Evolutionary conservation across 2,888 invertebrate species (phyloP).

Genomic region (Hipparchia semele): DNA sequence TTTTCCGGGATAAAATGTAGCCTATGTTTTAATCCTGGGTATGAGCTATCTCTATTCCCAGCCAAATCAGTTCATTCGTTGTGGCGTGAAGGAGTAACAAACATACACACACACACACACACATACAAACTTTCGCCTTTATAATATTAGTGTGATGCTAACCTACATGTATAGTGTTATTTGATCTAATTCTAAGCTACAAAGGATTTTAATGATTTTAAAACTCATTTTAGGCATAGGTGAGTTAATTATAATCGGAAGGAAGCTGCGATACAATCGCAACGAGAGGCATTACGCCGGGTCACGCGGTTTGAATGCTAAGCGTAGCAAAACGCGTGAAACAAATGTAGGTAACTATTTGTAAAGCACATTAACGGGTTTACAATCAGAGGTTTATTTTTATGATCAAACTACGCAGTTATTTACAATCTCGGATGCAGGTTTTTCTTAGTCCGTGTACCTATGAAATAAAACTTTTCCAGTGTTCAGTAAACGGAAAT

Average conservation of each 20-base stretch:
- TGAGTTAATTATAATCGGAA: constrained; percentile 31
- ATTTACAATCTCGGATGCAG: not conserved
- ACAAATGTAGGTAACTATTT: constrained; percentile 26
- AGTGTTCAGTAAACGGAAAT: not conserved
- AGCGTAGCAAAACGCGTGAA: constrained; percentile 31
- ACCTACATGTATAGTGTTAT: too few relatives aligned
- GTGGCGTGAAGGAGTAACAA: too few relatives aligned
- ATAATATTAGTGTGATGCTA: too few relatives aligned
- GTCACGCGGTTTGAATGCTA: constrained; percentile 38
- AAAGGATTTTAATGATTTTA: not conserved
- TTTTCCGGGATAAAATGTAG: too few relatives aligned
- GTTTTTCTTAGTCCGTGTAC: not conserved
- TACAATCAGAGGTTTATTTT: constrained; percentile 21
- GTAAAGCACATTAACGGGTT: constrained; percentile 24
- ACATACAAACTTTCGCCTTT: too few relatives aligned
- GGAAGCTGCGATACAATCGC: constrained; percentile 42
- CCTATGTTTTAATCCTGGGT: too few relatives aligned
- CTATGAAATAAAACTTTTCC: not conserved
- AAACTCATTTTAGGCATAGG: not conserved
- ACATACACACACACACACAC: too few relatives aligned
- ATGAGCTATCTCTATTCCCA: too few relatives aligned
- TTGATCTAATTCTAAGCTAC: not conserved
- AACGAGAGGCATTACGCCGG: not conserved
- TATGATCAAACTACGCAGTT: constrained; percentile 8
- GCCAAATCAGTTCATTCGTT: too few relatives aligned